Conservation (phyloP, 37 sponge, comb jelly and placozoan species). For the Corticium candelabrum region DNA sequence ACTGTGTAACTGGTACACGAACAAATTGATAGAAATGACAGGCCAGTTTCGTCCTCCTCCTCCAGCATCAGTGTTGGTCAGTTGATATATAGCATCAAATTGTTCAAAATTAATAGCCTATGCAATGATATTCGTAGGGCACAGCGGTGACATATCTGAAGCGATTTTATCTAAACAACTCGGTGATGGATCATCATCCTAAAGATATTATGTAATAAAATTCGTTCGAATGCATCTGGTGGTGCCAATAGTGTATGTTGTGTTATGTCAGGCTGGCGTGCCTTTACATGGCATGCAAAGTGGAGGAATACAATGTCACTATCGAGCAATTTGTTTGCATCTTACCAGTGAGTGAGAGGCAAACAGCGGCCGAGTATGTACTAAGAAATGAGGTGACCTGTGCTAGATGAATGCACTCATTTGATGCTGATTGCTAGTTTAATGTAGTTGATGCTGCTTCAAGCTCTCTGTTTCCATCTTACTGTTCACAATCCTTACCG, state of each 20-base stretch:
- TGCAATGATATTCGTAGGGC: too few relatives aligned
- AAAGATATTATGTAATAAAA: conserved; percentile 67
- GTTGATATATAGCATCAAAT: too few relatives aligned
- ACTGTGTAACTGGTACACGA: conserved; percentile 42
- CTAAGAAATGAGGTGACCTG: conserved; percentile 50
- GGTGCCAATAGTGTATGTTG: conserved; percentile 34
- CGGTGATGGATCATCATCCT: conserved; percentile 77
- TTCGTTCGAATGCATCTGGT: neutral
- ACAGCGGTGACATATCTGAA: conserved; percentile 72
- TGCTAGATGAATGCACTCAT: neutral
- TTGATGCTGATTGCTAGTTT: neutral
- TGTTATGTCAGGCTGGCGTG: conserved; percentile 13
- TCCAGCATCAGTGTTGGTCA: too few relatives aligned
- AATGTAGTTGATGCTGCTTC: conserved; percentile 53
- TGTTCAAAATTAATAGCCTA: too few relatives aligned
- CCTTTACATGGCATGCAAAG: conserved; percentile 73
- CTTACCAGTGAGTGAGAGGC: conserved; percentile 30
- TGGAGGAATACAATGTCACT: conserved; percentile 81
- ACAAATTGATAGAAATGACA: conserved; percentile 46
- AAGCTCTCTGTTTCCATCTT: conserved; percentile 66
- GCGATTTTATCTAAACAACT: conserved; percentile 53
- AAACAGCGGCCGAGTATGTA: conserved; percentile 27
- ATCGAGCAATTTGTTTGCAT: conserved; percentile 68
- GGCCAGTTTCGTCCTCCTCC: too few relatives aligned
- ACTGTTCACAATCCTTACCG: conserved; percentile 76